Conservation (phyloP, 2,888 invertebrate species). For the Monopis laevigella region DNA sequence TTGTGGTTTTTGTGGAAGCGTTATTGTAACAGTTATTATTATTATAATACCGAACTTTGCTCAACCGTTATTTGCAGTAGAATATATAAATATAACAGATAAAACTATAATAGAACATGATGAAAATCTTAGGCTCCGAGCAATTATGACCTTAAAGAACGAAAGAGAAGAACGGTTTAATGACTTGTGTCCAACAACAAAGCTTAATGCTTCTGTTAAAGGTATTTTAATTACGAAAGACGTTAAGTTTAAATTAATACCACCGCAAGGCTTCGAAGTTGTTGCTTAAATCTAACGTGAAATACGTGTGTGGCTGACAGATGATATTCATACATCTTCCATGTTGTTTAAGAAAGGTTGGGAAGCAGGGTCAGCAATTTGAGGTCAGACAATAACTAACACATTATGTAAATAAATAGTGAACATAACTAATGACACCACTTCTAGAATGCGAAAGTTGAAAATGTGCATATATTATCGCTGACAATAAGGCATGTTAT, state of each 20-base stretch:
- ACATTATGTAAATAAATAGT: constrained; percentile 10
- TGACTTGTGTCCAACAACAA: neutral
- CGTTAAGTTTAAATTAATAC: neutral
- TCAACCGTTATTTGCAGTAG: constrained; percentile 6
- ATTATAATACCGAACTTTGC: neutral
- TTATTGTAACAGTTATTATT: constrained; percentile 8
- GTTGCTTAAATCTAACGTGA: neutral
- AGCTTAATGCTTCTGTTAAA: neutral
- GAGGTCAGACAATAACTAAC: constrained; percentile 5
- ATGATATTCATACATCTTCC: constrained; percentile 4
- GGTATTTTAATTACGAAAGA: neutral
- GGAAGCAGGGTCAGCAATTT: constrained; percentile 3
- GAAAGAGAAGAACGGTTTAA: no score
- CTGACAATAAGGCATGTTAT: no score
- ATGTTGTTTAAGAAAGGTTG: neutral
- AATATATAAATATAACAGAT: constrained; percentile 5
- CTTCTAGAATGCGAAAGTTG: constrained; percentile 3
- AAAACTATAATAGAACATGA: neutral
- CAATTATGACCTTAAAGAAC: constrained; percentile 2
- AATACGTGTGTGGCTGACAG: neutral
- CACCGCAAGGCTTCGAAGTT: neutral
- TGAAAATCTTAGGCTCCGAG: neutral
- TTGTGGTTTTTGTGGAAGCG: constrained; percentile 8
- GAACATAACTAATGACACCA: constrained; percentile 7
- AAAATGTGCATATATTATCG: no score